A percentile compares a stretch with the other conserved stretches of the same genome.
These are phyloP conservation scores for Chloebia gouldiae DNA, from an alignment of 2,113 vertebrate genomes.

Conservation along the genomic window DNA sequence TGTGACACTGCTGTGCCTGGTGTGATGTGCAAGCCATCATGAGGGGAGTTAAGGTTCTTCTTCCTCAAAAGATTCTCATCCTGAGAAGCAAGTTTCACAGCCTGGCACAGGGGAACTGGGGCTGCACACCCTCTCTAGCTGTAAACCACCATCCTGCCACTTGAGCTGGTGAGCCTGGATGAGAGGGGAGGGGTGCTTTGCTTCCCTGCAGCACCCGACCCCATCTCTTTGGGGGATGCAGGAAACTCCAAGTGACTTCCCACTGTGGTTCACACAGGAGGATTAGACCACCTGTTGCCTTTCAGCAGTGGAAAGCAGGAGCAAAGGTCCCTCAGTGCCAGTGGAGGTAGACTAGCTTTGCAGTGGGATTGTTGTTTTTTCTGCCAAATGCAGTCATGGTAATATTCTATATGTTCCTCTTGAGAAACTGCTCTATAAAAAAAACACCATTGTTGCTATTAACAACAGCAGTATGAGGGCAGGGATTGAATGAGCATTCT, in stretches of 20 bases:
- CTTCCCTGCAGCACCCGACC: rapidly evolving
- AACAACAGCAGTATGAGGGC: background rate
- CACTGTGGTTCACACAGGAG: background rate
- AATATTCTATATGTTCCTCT: background rate
- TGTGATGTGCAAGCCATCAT: background rate
- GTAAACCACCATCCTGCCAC: background rate
- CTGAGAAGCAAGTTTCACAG: background rate
- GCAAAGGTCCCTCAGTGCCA: background rate
- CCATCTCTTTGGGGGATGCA: background rate
- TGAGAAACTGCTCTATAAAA: background rate
- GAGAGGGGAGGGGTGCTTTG: background rate
- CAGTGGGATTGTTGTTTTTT: background rate
- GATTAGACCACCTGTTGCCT: background rate
- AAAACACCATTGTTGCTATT: background rate
- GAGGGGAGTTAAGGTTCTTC: background rate
- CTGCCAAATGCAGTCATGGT: background rate
- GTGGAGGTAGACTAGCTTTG: background rate
- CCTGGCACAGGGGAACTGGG: rapidly evolving
- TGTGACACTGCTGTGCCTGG: rapidly evolving
- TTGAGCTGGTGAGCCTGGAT: background rate
- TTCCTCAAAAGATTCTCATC: background rate
- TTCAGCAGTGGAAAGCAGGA: background rate
- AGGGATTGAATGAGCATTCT: background rate
- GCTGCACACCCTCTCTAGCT: background rate
- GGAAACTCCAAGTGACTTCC: background rate